Percentiles rank a stretch among this genome's conserved stretches.
These are phyloP conservation scores for Chymomyza fuscimana DNA, from an alignment of 2,888 invertebrate species.

Conservation along the genomic window DNA sequence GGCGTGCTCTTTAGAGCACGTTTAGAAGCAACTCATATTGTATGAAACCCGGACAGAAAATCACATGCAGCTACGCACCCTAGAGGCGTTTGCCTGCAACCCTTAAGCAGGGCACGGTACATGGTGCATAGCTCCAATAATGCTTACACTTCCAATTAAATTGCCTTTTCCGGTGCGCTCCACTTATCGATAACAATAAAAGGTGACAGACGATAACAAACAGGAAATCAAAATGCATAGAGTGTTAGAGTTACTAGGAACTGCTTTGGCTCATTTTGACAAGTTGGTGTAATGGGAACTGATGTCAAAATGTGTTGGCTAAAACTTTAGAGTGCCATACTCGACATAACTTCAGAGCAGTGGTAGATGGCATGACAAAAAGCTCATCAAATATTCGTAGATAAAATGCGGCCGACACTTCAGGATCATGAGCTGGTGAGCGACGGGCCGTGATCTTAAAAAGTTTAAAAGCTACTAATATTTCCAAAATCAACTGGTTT, in stretches of 20 bases:
- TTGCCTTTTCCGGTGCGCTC: not conserved
- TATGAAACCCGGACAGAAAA: not conserved
- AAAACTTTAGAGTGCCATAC: too few relatives aligned
- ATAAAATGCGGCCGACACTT: too few relatives aligned
- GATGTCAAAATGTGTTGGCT: too few relatives aligned
- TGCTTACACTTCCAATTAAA: not conserved
- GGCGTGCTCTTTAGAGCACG: not conserved
- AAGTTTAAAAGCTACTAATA: too few relatives aligned
- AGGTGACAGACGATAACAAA: conserved; percentile 4
- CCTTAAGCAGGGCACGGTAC: conserved; percentile 27
- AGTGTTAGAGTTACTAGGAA: not conserved
- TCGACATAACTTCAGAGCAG: too few relatives aligned
- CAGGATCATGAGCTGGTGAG: too few relatives aligned
- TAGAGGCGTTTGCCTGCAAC: conserved; percentile 26
- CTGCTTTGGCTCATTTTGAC: not conserved
- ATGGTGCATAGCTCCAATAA: not conserved
- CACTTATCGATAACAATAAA: conserved; percentile 48
- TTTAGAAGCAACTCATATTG: not conserved
- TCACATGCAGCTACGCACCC: conserved; percentile 10
- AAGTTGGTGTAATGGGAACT: not conserved
- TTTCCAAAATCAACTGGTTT: too few relatives aligned
- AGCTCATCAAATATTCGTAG: too few relatives aligned
- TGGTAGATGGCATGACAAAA: too few relatives aligned
- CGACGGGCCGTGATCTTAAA: too few relatives aligned
- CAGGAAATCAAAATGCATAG: conserved; percentile 23